Percentiles rank a stretch among this genome's conserved stretches.
Conservation (phyloP, 37 sponge, comb jelly and placozoan genomes). For the Cliona cf. orientalis region DNA sequence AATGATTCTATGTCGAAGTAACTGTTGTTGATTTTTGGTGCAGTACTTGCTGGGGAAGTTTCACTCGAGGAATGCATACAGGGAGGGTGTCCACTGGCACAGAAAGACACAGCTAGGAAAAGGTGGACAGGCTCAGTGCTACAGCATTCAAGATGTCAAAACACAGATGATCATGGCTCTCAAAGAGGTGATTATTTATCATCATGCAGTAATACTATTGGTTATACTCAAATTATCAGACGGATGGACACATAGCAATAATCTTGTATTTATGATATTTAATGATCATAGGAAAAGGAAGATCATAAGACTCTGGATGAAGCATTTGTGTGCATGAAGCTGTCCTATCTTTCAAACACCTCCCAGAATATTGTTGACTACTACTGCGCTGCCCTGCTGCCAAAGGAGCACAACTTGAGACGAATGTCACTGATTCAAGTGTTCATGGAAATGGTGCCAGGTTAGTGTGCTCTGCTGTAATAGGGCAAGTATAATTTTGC, state of each 20-base stretch:
- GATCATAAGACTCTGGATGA: constrained; percentile 50
- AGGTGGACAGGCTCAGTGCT: constrained; percentile 55
- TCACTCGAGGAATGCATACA: constrained; percentile 11
- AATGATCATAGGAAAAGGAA: constrained; percentile 34
- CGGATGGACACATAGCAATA: too few relatives aligned
- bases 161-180: constrained; percentile 28
- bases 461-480: too few relatives aligned
- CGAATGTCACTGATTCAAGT: constrained; percentile 27
- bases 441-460: constrained; percentile 68
- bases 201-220: too few relatives aligned
- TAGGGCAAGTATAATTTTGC: too few relatives aligned
- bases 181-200: constrained; percentile 79
- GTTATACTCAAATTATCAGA: too few relatives aligned
- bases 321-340: constrained; percentile 47
- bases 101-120: constrained; percentile 32
- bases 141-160: constrained; percentile 34
- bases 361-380: constrained; percentile 62
- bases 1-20: too few relatives aligned
- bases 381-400: constrained; percentile 60
- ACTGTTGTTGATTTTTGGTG: too few relatives aligned
- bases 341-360: constrained; percentile 17
- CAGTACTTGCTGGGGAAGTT: constrained; percentile 50
- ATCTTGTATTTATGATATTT: too few relatives aligned
- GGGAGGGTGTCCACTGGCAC: constrained; percentile 55
- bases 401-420: not conserved